Conservation (phyloP, 2,113 vertebrate species). For the Furnarius figulus region DNA sequence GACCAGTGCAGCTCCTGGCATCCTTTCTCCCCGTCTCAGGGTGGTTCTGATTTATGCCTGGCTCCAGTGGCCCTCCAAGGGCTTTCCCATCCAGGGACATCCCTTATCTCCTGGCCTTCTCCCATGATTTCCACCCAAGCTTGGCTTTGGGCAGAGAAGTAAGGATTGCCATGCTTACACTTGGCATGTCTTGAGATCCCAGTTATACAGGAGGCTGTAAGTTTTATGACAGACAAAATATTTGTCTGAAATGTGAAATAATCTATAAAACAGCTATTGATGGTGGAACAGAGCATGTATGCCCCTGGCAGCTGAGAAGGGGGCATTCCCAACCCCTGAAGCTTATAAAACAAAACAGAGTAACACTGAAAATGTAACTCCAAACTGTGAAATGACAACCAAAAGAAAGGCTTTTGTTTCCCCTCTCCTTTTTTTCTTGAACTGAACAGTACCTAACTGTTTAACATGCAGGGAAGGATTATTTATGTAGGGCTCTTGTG, state of each 20-base stretch:
- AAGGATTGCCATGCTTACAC: background rate
- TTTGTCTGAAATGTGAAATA: background rate
- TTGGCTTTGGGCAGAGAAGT: background rate
- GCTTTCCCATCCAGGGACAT: background rate
- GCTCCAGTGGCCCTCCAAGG: background rate
- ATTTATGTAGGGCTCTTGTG: constrained; percentile 73
- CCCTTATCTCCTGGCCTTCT: background rate
- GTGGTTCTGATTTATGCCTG: background rate
- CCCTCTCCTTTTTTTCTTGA: constrained; percentile 28
- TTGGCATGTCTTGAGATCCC: background rate
- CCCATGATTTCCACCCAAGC: background rate
- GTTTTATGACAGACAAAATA: background rate
- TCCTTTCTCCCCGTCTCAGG: background rate
- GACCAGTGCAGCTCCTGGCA: background rate
- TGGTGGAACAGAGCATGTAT: background rate
- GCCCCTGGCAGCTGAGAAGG: background rate
- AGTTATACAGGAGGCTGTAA: constrained; percentile 8
- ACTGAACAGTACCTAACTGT: constrained; percentile 71
- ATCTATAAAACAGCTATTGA: background rate
- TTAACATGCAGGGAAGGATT: constrained; percentile 72
- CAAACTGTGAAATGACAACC: background rate
- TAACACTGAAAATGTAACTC: background rate
- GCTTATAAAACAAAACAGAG: constrained; percentile 22
- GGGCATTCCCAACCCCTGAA: background rate
- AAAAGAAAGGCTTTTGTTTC: constrained; percentile 62